These are phyloP conservation scores for Sebastiscus tertius DNA, from an alignment of 2,797 vertebrate genomes.

Conservation along the genomic window DNA sequence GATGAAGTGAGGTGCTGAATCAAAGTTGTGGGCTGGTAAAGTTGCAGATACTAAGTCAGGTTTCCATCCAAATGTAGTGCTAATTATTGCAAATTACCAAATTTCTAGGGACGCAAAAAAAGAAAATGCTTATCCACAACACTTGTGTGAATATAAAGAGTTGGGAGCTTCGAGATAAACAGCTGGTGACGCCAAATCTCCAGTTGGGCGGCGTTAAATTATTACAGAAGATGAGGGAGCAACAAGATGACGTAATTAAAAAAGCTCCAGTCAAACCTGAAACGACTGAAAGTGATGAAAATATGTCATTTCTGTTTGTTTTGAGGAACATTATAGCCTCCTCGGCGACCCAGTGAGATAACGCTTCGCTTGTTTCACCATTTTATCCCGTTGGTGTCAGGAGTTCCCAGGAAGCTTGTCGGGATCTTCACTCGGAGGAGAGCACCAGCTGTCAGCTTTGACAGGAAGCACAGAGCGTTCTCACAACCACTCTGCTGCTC, in stretches of 20 bases:
- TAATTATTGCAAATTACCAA: fast-evolving
- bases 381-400: slow-evolving; percentile 16
- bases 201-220: not conserved
- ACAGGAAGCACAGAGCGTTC: slow-evolving; percentile 58
- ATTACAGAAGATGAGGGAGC: not conserved
- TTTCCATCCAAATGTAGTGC: too few species aligned
- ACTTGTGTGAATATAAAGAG: not conserved
- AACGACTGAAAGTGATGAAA: not conserved
- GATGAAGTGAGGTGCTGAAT: not conserved
- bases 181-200: not conserved
- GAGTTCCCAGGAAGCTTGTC: slow-evolving; percentile 40
- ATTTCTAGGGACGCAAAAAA: too few species aligned
- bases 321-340: not conserved
- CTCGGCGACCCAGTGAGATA: not conserved
- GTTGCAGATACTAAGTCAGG: too few species aligned
- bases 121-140: not conserved
- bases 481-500: slow-evolving; percentile 47
- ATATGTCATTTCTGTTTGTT: fast-evolving
- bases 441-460: slow-evolving; percentile 58
- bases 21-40: not conserved
- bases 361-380: not conserved
- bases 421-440: slow-evolving; percentile 28
- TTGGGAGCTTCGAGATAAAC: not conserved
- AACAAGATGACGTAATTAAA: not conserved
- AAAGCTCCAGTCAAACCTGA: not conserved